These are phyloP conservation scores for Acyrthosiphon pisum DNA, from an alignment of 1,140 invertebrate species.

Conservation along the genomic window DNA sequence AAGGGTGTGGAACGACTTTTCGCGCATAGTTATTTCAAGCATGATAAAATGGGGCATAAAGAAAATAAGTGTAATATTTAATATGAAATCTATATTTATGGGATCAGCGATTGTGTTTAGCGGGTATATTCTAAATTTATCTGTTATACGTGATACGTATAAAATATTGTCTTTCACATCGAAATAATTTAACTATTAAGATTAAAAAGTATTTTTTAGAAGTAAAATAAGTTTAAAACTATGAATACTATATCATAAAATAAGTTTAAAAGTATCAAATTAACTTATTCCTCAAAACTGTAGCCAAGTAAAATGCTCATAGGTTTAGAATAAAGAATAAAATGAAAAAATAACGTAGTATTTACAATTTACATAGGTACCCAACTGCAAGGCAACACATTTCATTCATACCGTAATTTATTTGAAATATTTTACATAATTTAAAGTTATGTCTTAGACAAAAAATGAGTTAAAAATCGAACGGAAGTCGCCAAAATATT, in stretches of 20 bases:
- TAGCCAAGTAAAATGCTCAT: background rate
- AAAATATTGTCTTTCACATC: background rate
- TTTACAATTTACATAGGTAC: background rate
- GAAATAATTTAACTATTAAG: background rate
- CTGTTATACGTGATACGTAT: slow-evolving; percentile 21
- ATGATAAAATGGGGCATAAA: background rate
- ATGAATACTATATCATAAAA: background rate
- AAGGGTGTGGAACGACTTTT: slow-evolving; percentile 18
- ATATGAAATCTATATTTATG: slow-evolving; percentile 49
- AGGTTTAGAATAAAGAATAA: background rate
- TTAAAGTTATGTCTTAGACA: too few species aligned
- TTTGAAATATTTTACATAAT: background rate
- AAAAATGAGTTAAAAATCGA: too few species aligned
- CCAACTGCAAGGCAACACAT: background rate
- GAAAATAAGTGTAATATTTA: slow-evolving; percentile 34
- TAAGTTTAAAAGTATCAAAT: background rate
- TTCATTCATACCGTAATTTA: background rate
- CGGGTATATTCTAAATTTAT: slow-evolving; percentile 7
- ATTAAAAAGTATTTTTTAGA: slow-evolving; percentile 2
- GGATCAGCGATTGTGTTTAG: slow-evolving; percentile 22
- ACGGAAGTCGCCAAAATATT: too few species aligned
- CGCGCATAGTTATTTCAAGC: background rate
- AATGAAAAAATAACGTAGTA: background rate
- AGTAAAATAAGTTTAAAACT: background rate
- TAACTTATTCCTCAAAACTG: background rate